Percentiles rank a stretch among this genome's conserved stretches.
Conservation (phyloP, 2,113 vertebrate genomes). For the Mus musculus region GRCm39 chr19:46991501-46992000, state of each 20-base stretch:
- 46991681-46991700: not conserved
- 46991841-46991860: not conserved
- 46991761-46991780: not conserved
- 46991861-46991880: not conserved
- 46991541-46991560: too few relatives aligned
- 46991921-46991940: not conserved
- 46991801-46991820: not conserved
- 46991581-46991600: not conserved
- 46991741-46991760: not conserved
- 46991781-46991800: not conserved
- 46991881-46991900: not conserved
- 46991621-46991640: not conserved
- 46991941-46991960: not conserved
- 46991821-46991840: not conserved
- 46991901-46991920: not conserved
- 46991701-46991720: not conserved
- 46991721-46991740: not conserved
- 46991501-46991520: not conserved
- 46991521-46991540: not conserved
- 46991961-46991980: not conserved
- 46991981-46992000: not conserved
- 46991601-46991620: too few relatives aligned
- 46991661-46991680: not conserved
- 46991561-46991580: too few relatives aligned
- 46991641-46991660: too few relatives aligned